phyloP scores from a whole-genome alignment of 2,113 vertebrate genomes.

The Oreocharis arfaki region DNA sequence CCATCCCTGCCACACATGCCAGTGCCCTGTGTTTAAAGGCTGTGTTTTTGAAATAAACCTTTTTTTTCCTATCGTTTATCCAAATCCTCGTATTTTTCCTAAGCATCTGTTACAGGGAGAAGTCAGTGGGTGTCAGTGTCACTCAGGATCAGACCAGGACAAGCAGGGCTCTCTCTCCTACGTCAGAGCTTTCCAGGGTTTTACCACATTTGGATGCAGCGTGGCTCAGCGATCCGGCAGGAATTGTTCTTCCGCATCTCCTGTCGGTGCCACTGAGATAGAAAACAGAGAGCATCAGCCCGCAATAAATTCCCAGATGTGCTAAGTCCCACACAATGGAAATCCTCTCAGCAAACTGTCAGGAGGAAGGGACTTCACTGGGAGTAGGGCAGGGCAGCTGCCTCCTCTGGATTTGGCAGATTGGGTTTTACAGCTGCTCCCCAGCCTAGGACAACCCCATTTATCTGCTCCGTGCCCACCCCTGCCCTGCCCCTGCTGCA shows the following conservation, averaged over 20 bases:
- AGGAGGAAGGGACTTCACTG: not conserved
- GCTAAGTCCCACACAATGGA: constrained; percentile 14
- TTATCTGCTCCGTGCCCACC: not conserved
- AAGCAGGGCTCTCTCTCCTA: not conserved
- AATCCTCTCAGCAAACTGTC: constrained; percentile 39
- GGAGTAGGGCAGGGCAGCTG: not conserved
- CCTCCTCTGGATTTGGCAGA: not conserved
- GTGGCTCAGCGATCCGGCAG: not conserved
- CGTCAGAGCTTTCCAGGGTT: not conserved
- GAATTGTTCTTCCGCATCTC: not conserved
- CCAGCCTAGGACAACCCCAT: not conserved
- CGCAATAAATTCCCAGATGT: constrained; percentile 18
- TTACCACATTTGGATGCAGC: not conserved
- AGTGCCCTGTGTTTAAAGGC: not conserved
- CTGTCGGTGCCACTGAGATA: not conserved
- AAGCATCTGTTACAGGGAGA: not conserved
- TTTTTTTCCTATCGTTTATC: not conserved
- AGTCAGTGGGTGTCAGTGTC: not conserved
- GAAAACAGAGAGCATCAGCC: constrained; percentile 34
- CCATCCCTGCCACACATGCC: not conserved
- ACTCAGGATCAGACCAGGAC: not conserved
- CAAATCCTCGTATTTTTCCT: not conserved
- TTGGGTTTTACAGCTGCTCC: not conserved
- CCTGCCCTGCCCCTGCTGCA: not conserved
- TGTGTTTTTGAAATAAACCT: not conserved